Evolutionary conservation across 64 coral and sea anemone species (phyloP), one percentile per base, ranked within the genome.

Genomic region (Exaiptasia diaphana): DNA sequence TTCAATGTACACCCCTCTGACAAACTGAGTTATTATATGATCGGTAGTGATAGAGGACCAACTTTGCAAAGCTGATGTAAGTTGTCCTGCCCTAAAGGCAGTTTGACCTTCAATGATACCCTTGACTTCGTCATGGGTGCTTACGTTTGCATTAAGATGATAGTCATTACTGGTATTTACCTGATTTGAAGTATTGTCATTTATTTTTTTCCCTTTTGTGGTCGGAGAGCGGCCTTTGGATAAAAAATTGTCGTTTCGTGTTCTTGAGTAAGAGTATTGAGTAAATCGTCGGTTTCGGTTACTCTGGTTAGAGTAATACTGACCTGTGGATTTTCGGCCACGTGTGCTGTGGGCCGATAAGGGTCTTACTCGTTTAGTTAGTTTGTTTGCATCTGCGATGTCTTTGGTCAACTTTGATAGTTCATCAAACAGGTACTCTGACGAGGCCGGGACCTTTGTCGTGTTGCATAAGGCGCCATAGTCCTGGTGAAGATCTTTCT

Each of bases 361-460:
- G 49, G 80, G 32, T 70, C 80, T 52, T 70, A 67, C 65, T 83
- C 41, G 45, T 50, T 71, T 37, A 36, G 63, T 27, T 23, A 83
- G 48, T 73, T 76, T 75, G 60, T 77, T 86, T 23, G 83, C 71
- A 67, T 86, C 73, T 11, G 71, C 62, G 21, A 86, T 86, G 53
- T 86, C 83, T 74, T 86, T 86, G 15, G 72, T 76, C 40, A 76
- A 35, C 70, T 86, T 86, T 28, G 83, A 86, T 41, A 86, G 38
- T 41, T 86, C 83, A 13, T 72, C 71, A 86, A 86, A 86, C 50
- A 77, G 29, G 57, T 65, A 86, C 58, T 86, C 83, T 76, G 83
- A 86, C 5, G 83, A 65, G 22, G 73, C 13, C 33, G 56, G 71
- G 44, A 76, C 44, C 42, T 55, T 76, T 10, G 72, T 65, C 2